Conservation (phyloP, 2,797 vertebrate genomes). For the Pteronotus mesoamericanus region DNA sequence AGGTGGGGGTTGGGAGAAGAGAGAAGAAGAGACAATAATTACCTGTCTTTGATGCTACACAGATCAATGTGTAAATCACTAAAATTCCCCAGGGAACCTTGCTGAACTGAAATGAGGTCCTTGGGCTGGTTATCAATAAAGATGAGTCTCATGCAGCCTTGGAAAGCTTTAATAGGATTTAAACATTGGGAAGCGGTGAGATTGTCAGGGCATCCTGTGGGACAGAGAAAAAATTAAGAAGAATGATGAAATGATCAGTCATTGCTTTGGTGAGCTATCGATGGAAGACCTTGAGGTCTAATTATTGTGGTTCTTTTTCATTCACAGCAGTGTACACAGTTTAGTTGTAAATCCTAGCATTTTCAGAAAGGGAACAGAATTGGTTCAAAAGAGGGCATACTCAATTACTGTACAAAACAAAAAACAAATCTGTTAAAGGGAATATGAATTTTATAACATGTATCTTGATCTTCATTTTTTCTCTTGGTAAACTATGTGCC, state of each 20-base stretch:
- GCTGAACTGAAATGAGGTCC: slow-evolving; percentile 92
- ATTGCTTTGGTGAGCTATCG: slow-evolving; percentile 75
- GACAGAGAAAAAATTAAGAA: slow-evolving; percentile 75
- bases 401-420: background rate
- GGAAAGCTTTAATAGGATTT: slow-evolving; percentile 89
- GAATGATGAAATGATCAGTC: slow-evolving; percentile 77
- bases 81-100: slow-evolving; percentile 93
- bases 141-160: slow-evolving; percentile 96
- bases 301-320: slow-evolving; percentile 74
- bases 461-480: background rate
- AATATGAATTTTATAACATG: background rate
- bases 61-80: slow-evolving; percentile 95
- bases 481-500: background rate
- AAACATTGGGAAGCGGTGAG: slow-evolving; percentile 86
- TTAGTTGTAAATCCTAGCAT: slow-evolving; percentile 63
- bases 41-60: slow-evolving; percentile 98
- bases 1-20: slow-evolving; percentile 44
- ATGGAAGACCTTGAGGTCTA: slow-evolving; percentile 69
- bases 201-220: slow-evolving; percentile 90
- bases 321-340: slow-evolving; percentile 45
- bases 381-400: background rate
- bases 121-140: slow-evolving; percentile 93
- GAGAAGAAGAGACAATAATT: slow-evolving; percentile 81
- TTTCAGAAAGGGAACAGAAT: background rate
- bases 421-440: background rate